Base-by-base conservation (phyloP, 2,888 invertebrate genomes). In the Cremastinae sp. region DNA sequence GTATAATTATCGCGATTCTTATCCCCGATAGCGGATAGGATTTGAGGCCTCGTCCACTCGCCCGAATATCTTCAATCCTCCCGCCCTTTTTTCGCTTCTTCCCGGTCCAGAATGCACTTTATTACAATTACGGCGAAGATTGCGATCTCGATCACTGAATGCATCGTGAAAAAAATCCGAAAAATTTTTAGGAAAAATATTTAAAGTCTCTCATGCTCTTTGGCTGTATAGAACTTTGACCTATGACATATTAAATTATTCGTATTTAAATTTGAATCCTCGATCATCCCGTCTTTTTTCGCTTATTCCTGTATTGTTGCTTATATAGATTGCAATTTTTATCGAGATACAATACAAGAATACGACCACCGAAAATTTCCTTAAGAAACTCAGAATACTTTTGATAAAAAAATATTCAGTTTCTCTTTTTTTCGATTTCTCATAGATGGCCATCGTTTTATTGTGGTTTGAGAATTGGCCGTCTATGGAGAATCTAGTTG, bases 1-100 rank as follows among this genome's bases (percentile, higher is more conserved):
- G 82, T 82, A 81, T 83, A 86, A 88, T 87, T 87, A 86, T 86
- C 83, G 81, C 82, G 86, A 86, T 87, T 82, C 83, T 87, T 87
- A 86, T n/a, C n/a, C 86, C 86, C 81, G 72, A 41, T 62, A 71
- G 28, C 53, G 28, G 16, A 12, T 14, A 45, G 35, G 28, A 8
- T 12, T 51, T n/a, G 20, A 10, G 18, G 12, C 56, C 45, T 65
- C 22, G 51, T 53, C 41, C 64, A 53, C 43, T 45, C 41, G 22
- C 37, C 70, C 65, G 70, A 66, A 75, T 59, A 43, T 53, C 58
- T 59, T 56, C 2, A 3, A 5, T 58, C 41, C 59, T 43, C 37
- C 61, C 84, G 83, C 80, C 74, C 82, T 83, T 83, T 82, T 84
- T 84, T 76, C 74, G 74, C 79, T 64, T n/a, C n/a, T n/a, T n/a